phyloP scores from a whole-genome alignment of 2,797 vertebrate genomes.

The Buceros bicornis region DNA sequence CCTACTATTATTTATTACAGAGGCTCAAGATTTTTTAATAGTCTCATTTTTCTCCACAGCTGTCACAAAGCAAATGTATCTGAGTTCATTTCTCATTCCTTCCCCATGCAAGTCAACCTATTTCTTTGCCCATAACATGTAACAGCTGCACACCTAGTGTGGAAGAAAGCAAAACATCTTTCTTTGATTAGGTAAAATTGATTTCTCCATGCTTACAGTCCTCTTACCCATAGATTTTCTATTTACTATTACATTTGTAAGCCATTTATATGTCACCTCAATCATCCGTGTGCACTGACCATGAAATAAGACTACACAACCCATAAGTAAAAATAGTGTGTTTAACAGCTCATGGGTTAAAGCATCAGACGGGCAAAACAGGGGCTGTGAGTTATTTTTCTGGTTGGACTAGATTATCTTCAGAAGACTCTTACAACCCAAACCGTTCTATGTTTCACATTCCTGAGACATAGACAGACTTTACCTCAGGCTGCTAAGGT shows the following conservation, averaged over 20 bases:
- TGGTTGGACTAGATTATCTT: not conserved
- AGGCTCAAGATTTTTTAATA: not conserved
- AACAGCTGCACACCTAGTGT: not conserved
- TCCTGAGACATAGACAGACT: not conserved
- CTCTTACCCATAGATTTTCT: not conserved
- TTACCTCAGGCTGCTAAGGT: not conserved
- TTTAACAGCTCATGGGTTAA: not conserved
- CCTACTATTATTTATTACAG: not conserved
- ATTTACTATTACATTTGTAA: not conserved
- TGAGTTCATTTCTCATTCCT: not conserved
- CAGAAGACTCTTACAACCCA: not conserved
- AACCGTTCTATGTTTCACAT: not conserved
- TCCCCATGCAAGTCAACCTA: not conserved
- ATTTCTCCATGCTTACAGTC: not conserved
- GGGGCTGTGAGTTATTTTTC: not conserved
- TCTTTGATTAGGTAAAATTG: not conserved
- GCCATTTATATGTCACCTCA: not conserved
- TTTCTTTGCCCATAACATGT: not conserved
- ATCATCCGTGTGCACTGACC: not conserved
- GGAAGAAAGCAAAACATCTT: not conserved
- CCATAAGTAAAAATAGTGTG: fast-evolving
- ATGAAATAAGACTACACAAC: not conserved
- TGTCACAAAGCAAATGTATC: not conserved
- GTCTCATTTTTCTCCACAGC: not conserved
- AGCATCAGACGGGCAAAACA: not conserved